Base-by-base conservation (phyloP, 1,140 invertebrate species). In the Danaus melanippus region DNA sequence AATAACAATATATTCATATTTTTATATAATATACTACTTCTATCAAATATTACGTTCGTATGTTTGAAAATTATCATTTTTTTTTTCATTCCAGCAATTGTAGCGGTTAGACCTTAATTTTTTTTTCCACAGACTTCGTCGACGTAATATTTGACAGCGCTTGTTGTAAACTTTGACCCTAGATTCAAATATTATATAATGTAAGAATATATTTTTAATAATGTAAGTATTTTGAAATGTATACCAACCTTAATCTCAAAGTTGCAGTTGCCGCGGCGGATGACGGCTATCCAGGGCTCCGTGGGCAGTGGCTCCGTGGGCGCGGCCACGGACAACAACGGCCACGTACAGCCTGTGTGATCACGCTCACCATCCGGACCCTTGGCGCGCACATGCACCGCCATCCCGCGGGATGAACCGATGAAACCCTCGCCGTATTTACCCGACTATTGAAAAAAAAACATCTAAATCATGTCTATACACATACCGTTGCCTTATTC, bases 251-350 rank as follows among this genome's bases (percentile, higher is more conserved):
- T 95, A 46, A 90, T 89, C 69, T 93, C 91, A 73, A 94, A 94
- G 63, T 92, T 92, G 79, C 94, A 95, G 12, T 78, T 86, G 17
- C 93, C 94, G 11, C 93, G 79, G 61, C 90, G 89, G 4, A 95
- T 91, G 47, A 95, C 81, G 1, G 93, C 94, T 52, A 95, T 91
- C 93, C 93, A 95, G 0, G 91, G 88, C 42, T 76, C 79, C 0
- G 74, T 71, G n/a, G 88, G 87, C 17, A 87, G 70, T 0, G 91
- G 90, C 2, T 86, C 69, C 39, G 73, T 61, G 21, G 89, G 80
- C 3, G 86, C 79, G 6, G 77, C 72, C 1, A 83, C 87, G 42
- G 90, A 90, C 11, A 86, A 68, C 21, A 93, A 86, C 6, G 90
- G 89, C 61, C 88, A 85, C 0, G 88, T 83, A 71, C 93, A 94